A percentile compares a stretch with the other conserved stretches of the same genome.
These are phyloP conservation scores for Morinoia aosen DNA, from an alignment of 2,888 invertebrate species.

Conservation along the genomic window DNA sequence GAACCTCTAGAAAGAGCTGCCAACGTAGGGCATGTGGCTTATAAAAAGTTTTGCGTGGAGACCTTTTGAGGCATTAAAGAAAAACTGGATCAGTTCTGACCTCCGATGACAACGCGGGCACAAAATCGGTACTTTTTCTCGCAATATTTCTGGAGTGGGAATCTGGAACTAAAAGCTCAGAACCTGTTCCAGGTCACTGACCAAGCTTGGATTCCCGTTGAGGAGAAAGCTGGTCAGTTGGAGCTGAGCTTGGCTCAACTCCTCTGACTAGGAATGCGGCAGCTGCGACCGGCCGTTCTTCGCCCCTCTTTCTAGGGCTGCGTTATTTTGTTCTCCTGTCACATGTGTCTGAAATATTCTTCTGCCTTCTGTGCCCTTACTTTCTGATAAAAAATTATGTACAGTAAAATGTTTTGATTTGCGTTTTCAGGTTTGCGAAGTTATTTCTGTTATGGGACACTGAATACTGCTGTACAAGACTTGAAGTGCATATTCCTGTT, in stretches of 20 bases:
- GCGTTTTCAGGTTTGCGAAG: not conserved
- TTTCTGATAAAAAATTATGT: not conserved
- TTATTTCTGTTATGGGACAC: not conserved
- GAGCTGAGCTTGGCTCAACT: not conserved
- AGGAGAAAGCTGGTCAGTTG: not conserved
- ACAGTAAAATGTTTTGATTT: not conserved
- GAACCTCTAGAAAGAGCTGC: not conserved
- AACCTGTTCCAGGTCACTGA: not conserved
- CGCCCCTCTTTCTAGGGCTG: not conserved
- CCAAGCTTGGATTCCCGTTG: slow-evolving; percentile 3
- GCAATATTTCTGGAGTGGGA: not conserved
- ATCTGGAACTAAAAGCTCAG: not conserved
- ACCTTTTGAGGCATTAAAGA: not conserved
- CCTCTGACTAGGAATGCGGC: not conserved
- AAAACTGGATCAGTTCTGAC: not conserved
- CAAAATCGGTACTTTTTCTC: not conserved
- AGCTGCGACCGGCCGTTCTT: not conserved
- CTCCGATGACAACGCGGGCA: not conserved
- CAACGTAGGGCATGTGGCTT: not conserved
- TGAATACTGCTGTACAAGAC: no score
- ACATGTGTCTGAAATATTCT: no score
- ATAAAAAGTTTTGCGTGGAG: not conserved
- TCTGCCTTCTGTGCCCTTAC: not conserved
- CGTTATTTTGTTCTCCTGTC: not conserved
- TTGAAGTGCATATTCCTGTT: no score